Conservation (phyloP, 2,888 invertebrate genomes). For the Alentia gelatinosa region DNA sequence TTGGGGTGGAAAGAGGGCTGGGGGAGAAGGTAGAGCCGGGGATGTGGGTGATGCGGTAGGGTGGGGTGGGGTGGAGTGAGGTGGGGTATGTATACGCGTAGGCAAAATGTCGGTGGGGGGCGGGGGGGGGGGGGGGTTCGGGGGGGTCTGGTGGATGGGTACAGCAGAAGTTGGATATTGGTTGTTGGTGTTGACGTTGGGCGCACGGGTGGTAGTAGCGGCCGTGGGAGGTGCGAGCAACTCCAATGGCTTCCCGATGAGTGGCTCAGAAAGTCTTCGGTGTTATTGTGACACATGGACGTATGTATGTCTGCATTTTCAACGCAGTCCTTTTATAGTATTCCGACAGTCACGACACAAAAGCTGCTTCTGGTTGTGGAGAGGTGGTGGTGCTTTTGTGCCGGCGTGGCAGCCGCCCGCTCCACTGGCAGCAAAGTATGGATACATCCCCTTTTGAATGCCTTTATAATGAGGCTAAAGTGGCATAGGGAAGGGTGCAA, state of each 20-base stretch:
- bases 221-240: too few species aligned
- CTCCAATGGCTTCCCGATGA: not conserved
- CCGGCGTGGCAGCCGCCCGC: not conserved
- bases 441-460: conserved; percentile 44
- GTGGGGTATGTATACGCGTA: not conserved
- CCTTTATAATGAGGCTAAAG: conserved; percentile 51
- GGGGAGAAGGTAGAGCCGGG: not conserved
- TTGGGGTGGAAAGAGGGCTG: not conserved
- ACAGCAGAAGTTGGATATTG: not conserved
- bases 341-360: not conserved
- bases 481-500: not conserved
- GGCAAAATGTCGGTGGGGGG: not conserved
- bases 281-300: not conserved
- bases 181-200: not conserved
- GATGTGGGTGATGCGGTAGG: not conserved
- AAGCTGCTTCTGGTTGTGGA: not conserved
- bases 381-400: not conserved
- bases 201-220: too few species aligned
- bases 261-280: not conserved
- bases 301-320: conserved; percentile 25
- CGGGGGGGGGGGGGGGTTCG: not conserved
- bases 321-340: conserved; percentile 4
- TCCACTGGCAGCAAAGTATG: not conserved
- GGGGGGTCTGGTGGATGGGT: not conserved
- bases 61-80: not conserved